Evolutionary conservation across 2,888 invertebrate genomes (phyloP).

Genomic region (Luperina nickerlii): DNA sequence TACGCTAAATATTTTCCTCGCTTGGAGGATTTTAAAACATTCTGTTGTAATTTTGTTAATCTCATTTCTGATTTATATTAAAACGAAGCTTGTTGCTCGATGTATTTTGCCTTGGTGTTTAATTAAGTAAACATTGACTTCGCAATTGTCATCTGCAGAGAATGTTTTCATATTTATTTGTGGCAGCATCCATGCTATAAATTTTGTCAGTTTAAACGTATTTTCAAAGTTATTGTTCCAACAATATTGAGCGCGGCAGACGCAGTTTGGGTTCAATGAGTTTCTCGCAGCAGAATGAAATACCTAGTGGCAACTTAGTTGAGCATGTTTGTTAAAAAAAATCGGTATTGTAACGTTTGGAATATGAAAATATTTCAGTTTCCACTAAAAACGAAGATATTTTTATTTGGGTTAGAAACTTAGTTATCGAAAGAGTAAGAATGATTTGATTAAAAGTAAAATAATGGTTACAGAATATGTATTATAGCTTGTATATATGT

Average conservation of each 20-base stretch:
- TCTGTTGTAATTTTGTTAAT: constrained; percentile 68
- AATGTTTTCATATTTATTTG: constrained; percentile 55
- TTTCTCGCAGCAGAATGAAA: constrained; percentile 18
- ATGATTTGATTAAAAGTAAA: background rate
- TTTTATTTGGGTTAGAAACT: background rate
- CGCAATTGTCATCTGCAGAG: constrained; percentile 52
- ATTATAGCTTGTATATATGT: too few relatives aligned
- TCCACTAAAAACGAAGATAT: background rate
- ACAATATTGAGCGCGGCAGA: constrained; percentile 33
- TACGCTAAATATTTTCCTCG: constrained; percentile 74
- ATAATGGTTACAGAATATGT: too few relatives aligned
- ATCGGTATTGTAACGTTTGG: background rate
- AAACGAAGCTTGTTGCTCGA: constrained; percentile 44
- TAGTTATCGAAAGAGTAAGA: background rate
- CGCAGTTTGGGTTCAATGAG: constrained; percentile 27
- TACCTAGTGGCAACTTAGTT: background rate
- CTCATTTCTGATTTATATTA: constrained; percentile 67
- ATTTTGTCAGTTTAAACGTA: constrained; percentile 40
- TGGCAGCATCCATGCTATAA: constrained; percentile 31
- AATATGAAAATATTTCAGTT: background rate
- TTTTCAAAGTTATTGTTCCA: constrained; percentile 48
- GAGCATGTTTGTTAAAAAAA: background rate
- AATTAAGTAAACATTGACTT: constrained; percentile 59
- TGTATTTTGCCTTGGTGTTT: constrained; percentile 56
- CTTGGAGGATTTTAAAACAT: constrained; percentile 72